Percentiles rank a stretch among this genome's conserved stretches.
Evolutionary conservation across 2,888 invertebrate genomes (phyloP).

Genomic region (Nasonovia ribisnigri): DNA sequence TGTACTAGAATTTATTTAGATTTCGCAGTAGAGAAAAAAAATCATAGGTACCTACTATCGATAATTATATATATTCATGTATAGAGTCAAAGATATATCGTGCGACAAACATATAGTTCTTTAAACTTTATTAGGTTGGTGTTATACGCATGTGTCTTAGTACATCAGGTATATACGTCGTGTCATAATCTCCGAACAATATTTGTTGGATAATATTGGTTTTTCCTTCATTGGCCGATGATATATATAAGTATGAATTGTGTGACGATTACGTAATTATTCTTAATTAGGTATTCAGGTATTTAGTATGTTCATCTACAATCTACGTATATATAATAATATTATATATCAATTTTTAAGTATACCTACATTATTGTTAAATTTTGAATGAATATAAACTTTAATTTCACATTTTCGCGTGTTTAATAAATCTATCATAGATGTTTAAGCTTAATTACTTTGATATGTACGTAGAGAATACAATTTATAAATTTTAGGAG

Average conservation of each 20-base stretch:
- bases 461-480: not conserved
- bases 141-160: not conserved
- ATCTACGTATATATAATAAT: not conserved
- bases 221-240: not conserved
- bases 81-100: not conserved
- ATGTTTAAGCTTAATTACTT: not conserved
- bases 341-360: not conserved
- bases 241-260: not conserved
- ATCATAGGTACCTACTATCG: not conserved
- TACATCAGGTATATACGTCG: not conserved
- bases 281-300: not conserved
- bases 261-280: not conserved
- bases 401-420: not conserved
- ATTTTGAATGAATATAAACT: not conserved
- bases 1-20: not conserved
- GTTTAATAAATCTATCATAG: not conserved
- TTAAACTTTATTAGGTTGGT: not conserved
- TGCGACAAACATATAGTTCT: not conserved
- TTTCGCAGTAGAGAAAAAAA: not conserved
- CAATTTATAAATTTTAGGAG: not conserved
- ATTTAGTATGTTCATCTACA: not conserved
- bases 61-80: not conserved
- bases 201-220: slow-evolving; percentile 5
- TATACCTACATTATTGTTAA: not conserved
- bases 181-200: not conserved